A percentile compares a stretch with the other conserved stretches of the same genome.
Conservation (phyloP, 2,113 vertebrate genomes). For the Sapayoa aenigma region DNA sequence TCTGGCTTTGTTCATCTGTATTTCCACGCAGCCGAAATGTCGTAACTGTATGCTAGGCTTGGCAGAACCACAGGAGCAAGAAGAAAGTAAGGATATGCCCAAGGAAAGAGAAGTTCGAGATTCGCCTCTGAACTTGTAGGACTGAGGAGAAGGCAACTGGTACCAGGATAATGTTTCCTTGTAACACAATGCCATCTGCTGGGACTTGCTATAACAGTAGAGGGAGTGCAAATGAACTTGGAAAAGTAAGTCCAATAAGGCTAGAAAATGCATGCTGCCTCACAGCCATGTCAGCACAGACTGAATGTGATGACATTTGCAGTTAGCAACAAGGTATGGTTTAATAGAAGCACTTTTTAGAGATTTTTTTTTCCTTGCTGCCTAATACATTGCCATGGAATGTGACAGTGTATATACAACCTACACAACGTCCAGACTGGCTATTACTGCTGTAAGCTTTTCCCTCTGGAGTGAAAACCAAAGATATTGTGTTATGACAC, state of each 20-base stretch:
- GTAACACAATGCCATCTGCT: conserved; percentile 9
- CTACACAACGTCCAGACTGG: neutral
- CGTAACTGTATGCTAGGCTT: neutral
- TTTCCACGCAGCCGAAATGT: neutral
- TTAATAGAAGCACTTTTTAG: neutral
- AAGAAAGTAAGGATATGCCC: neutral
- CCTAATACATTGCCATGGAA: neutral
- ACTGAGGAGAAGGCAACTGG: neutral
- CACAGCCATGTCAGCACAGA: neutral
- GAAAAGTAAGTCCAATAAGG: neutral
- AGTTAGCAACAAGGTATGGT: neutral
- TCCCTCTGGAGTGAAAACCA: neutral
- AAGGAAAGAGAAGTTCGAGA: neutral
- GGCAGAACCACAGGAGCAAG: neutral
- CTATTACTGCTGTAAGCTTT: neutral
- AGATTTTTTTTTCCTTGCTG: neutral
- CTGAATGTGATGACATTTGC: neutral
- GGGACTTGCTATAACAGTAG: neutral
- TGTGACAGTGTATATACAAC: neutral
- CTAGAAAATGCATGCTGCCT: neutral
- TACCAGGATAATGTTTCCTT: neutral
- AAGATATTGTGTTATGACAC: neutral
- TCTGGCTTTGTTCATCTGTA: neutral
- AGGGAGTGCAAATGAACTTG: neutral
- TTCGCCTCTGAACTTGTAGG: neutral